Base-by-base conservation (phyloP, 1,140 invertebrate genomes). In the Melanaphis sacchari region DNA sequence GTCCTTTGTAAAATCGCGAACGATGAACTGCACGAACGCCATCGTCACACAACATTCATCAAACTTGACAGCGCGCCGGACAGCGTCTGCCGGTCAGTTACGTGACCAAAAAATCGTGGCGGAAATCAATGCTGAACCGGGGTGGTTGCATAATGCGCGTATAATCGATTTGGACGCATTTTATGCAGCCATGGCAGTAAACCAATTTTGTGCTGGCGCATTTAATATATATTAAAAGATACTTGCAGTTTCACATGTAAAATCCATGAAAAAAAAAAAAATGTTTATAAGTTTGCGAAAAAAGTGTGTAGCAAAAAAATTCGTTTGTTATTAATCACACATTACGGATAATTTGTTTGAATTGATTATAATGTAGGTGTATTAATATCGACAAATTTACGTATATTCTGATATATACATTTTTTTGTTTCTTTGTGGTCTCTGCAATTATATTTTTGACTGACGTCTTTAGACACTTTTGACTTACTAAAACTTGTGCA, bases 11-110 rank as follows among this genome's bases (percentile, higher is more conserved):
- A 41, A n/a, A 76, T n/a, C 54, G 89, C 52, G 26, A 90, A 66
- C 41, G 89, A 90, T 90, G 89, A 66, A 43, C 59, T n/a, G 59
- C 11, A 31, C 89, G 36, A 18, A 90, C 89, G 40, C 59, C 24
- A 40, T 26, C 26, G 52, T 59, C 38, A 40, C 38, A 90, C 38
- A 90, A 90, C 38, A 90, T 90, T 90, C 52, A 90, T 90, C 88
- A 90, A 59, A 59, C 52, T 54, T 59, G 52, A 90, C 88, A 46
- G 85, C 7, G 24, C 59, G 36, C 0, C 21, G 85, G 43, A 49
- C 87, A 21, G 43, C 41, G 84, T 87, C 46, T 21, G 36, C 15
- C 6, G 87, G 41, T 31, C 59, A 15, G 40, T 31, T 90, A 90
- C 88, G 49, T 41, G 52, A 90, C 88, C 52, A 26, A 90, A 54